These are phyloP conservation scores for Pseudoatta argentina DNA, from an alignment of 1,140 invertebrate genomes.

Conservation along the genomic window DNA sequence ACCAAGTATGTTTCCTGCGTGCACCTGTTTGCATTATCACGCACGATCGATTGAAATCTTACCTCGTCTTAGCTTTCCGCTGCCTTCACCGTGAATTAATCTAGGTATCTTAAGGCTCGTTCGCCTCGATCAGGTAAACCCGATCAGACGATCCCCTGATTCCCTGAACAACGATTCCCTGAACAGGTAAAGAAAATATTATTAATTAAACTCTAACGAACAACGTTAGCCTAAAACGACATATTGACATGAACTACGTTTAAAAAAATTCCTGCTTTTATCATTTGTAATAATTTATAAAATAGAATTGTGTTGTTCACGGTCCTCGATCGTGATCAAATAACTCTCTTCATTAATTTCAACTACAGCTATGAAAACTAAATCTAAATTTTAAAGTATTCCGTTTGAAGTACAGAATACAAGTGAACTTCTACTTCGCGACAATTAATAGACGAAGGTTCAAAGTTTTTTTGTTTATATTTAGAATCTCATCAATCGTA, in stretches of 20 bases:
- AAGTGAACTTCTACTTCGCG: no score
- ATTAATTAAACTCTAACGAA: not conserved
- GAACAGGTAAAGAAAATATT: not conserved
- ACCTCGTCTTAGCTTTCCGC: slow-evolving; percentile 10
- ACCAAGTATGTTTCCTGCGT: slow-evolving; percentile 27
- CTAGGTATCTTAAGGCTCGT: not conserved
- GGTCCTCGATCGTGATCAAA: not conserved
- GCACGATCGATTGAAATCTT: slow-evolving; percentile 29
- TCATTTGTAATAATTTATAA: not conserved
- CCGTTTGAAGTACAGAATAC: no score
- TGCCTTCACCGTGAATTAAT: slow-evolving; percentile 15
- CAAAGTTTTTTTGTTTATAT: no score
- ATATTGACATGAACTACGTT: not conserved
- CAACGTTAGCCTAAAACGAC: not conserved
- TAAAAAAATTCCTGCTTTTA: not conserved
- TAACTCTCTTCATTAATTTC: not conserved
- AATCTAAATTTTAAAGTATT: no score
- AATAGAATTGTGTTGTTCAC: not conserved
- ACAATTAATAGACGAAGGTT: no score
- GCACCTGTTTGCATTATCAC: slow-evolving; percentile 37
- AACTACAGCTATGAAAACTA: no score
- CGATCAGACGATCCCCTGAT: not conserved
- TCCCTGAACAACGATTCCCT: no score
- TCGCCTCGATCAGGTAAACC: not conserved
- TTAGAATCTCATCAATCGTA: no score